phyloP scores from a whole-genome alignment of 2,888 invertebrate species.

The Cylloceria caligata region DNA sequence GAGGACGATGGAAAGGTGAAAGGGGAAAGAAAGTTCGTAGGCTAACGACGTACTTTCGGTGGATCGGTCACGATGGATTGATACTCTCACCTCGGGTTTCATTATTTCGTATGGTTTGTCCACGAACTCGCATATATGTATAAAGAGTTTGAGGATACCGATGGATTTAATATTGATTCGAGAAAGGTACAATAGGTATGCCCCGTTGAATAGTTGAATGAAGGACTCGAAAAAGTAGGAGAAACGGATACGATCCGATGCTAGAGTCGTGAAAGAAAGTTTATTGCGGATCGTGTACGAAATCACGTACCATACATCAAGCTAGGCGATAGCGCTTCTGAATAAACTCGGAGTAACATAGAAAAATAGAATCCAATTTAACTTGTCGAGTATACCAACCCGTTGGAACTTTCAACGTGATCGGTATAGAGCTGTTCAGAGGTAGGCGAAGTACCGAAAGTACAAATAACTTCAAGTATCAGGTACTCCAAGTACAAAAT shows the following conservation, averaged over 20 bases:
- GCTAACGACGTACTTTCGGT: constrained; percentile 58
- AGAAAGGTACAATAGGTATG: constrained; percentile 5
- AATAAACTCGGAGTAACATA: background rate
- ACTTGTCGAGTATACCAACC: background rate
- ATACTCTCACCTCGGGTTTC: constrained; percentile 55
- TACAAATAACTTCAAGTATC: background rate
- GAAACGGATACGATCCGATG: background rate
- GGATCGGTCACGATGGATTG: constrained; percentile 55
- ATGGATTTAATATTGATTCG: constrained; percentile 50
- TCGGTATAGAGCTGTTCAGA: background rate
- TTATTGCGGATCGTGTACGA: background rate
- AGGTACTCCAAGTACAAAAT: too few species aligned
- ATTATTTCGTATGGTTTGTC: constrained; percentile 67
- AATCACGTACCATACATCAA: background rate
- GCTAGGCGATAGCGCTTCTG: background rate
- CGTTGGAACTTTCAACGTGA: background rate
- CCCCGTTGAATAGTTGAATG: background rate
- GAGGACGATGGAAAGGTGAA: constrained; percentile 41
- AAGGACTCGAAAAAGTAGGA: background rate
- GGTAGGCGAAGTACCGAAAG: background rate
- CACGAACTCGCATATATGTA: constrained; percentile 60
- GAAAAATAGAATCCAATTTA: background rate
- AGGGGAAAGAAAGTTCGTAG: constrained; percentile 58
- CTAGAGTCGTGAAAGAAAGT: background rate
- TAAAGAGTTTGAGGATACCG: constrained; percentile 36